Evolutionary conservation across 2,888 invertebrate species (phyloP).

Genomic region (Hydraecia micacea): DNA sequence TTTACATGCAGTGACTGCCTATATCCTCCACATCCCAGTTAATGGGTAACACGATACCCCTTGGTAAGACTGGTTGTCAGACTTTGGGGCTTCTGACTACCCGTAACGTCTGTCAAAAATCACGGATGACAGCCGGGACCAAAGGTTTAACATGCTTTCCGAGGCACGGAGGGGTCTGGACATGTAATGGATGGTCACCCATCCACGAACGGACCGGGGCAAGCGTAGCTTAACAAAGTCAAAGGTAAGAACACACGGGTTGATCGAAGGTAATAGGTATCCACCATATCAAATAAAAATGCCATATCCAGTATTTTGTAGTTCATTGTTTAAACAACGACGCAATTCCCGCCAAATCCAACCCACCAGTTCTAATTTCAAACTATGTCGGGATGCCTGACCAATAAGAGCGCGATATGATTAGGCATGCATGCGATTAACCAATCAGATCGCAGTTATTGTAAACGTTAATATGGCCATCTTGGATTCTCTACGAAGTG

Average conservation of each 20-base stretch:
- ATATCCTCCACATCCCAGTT: no score
- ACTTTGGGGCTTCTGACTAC: no score
- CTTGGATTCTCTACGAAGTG: constrained; percentile 50
- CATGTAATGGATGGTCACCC: not conserved
- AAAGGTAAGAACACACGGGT: no score
- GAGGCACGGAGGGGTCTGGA: not conserved
- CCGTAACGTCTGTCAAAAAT: no score
- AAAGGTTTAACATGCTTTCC: not conserved
- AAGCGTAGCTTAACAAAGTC: not conserved
- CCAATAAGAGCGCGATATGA: constrained; percentile 76
- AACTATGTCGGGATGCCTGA: constrained; percentile 70
- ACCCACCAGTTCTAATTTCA: constrained; percentile 82
- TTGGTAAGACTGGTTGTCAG: no score
- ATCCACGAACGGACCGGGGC: not conserved
- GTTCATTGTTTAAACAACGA: constrained; percentile 44
- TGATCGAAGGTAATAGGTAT: no score
- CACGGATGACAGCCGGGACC: no score
- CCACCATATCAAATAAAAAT: constrained; percentile 1
- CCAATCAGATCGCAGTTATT: constrained; percentile 77
- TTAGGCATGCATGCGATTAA: constrained; percentile 69
- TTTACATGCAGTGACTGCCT: no score
- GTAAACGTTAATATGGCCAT: constrained; percentile 78
- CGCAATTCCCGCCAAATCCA: constrained; percentile 57
- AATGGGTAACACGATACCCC: no score
- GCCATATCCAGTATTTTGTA: constrained; percentile 43